Evolutionary conservation across 37 sponge, comb jelly and placozoan genomes (phyloP), one percentile per base, ranked within the genome.

Genomic region (Lycopodina hypogea): DNA sequence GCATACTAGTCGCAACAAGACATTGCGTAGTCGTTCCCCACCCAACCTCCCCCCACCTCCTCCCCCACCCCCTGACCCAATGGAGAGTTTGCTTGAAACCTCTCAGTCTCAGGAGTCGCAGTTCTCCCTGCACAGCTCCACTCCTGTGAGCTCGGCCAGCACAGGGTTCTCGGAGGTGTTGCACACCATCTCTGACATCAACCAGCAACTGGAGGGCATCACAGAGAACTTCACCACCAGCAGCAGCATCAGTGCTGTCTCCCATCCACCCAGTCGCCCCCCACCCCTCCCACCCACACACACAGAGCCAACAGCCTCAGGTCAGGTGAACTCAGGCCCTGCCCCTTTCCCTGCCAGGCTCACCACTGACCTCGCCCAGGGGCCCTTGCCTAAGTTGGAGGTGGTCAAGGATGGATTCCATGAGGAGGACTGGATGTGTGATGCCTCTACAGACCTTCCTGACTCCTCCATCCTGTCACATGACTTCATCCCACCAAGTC

Each of bases 31-130:
- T 58, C 81, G 80, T 7, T 86, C 87, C 9, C 87, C 87, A 18
- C 87, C 87, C 34, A 80, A 80, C 42, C 23, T 60, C 24, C 87
- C 85, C 34, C 85, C 85, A 35, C 85, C 86, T 28, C 86, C 87
- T 69, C 87, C 87, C 39, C 86, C 86, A 32, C 53, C 68, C 2
- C 33, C 37, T 9, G 55, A 59, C 7, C 24, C 32, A n/a, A 41
- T 22, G 23, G 75, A 56, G 50, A 59, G 60, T 17, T 28, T 28
- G 28, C 28, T 12, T 59, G 60, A 59, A 18, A 33, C 36, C 23
- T 15, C 23, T 33, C 19, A 9, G 30, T 2, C 6, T 42, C 70
- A 42, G 24, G 45, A 39, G 3, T 22, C 11, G 2, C 38, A 70
- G 14, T 4, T 2, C 1, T 42, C 45, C 6, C 3, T n/a, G 1